These are phyloP conservation scores for Pteronotus mesoamericanus DNA, from an alignment of 2,797 vertebrate genomes.

Conservation along the genomic window DNA sequence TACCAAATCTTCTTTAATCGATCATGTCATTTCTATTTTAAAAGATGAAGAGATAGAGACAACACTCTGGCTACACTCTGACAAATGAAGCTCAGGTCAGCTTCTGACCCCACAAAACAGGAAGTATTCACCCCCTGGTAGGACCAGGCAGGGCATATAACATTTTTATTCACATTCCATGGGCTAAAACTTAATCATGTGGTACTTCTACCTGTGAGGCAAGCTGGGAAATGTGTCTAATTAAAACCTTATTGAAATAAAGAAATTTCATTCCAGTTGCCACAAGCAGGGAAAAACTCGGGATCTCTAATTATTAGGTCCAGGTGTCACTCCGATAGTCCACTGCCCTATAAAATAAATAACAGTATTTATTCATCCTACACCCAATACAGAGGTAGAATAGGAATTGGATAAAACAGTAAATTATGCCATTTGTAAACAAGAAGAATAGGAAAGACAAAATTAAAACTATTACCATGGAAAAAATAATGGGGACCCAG, in stretches of 20 bases:
- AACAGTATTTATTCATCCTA: neutral
- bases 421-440: neutral
- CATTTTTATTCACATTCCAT: neutral
- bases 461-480: neutral
- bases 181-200: neutral
- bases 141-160: neutral
- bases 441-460: neutral
- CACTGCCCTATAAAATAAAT: neutral
- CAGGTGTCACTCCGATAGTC: neutral
- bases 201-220: neutral
- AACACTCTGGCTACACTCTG: neutral
- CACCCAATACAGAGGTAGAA: neutral
- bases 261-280: neutral
- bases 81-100: neutral
- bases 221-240: neutral
- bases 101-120: neutral
- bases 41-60: neutral
- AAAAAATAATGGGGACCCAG: neutral
- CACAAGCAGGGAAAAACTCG: neutral
- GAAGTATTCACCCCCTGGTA: neutral
- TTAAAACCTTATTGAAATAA: neutral
- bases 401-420: neutral
- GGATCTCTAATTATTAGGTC: neutral
- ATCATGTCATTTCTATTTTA: neutral
- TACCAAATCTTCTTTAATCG: neutral